phyloP scores from a whole-genome alignment of 2,888 invertebrate genomes.

The Psylliodes chrysocephalus region DNA sequence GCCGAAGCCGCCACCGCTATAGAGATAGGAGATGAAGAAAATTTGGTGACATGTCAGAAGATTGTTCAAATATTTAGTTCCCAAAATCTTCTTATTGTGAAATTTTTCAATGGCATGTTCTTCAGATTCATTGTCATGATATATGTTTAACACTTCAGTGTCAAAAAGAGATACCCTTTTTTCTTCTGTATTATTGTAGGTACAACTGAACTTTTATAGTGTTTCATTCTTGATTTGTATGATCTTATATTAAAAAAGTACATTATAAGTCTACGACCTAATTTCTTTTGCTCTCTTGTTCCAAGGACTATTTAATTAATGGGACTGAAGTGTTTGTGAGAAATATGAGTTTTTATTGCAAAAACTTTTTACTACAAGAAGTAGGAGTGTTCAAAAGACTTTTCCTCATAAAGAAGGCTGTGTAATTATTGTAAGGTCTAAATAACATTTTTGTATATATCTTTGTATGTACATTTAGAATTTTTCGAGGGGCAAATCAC shows the following conservation, averaged over 20 bases:
- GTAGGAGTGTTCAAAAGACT: conserved; percentile 4
- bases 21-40: conserved; percentile 63
- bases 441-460: conserved; percentile 4
- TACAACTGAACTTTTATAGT: conserved; percentile 41
- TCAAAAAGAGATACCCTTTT: conserved; percentile 26
- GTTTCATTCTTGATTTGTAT: conserved; percentile 47
- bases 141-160: not conserved
- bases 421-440: conserved; percentile 9
- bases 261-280: conserved; percentile 26
- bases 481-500: too few species aligned
- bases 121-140: not conserved
- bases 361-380: conserved; percentile 9
- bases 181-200: conserved; percentile 33
- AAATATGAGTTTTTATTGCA: not conserved
- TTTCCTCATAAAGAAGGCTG: conserved; percentile 1
- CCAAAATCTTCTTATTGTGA: conserved; percentile 1
- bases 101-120: conserved; percentile 2
- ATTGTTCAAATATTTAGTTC: too few species aligned
- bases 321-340: conserved; percentile 20
- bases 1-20: conserved; percentile 65
- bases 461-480: conserved; percentile 8
- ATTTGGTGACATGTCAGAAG: not conserved
- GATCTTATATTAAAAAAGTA: conserved; percentile 49
- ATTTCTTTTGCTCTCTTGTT: conserved; percentile 8
- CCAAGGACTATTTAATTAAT: conserved; percentile 8